A percentile compares a stretch with the other conserved stretches of the same genome.
phyloP scores from a whole-genome alignment of 2,113 vertebrate species.

The Paraplagusia blochii region DNA sequence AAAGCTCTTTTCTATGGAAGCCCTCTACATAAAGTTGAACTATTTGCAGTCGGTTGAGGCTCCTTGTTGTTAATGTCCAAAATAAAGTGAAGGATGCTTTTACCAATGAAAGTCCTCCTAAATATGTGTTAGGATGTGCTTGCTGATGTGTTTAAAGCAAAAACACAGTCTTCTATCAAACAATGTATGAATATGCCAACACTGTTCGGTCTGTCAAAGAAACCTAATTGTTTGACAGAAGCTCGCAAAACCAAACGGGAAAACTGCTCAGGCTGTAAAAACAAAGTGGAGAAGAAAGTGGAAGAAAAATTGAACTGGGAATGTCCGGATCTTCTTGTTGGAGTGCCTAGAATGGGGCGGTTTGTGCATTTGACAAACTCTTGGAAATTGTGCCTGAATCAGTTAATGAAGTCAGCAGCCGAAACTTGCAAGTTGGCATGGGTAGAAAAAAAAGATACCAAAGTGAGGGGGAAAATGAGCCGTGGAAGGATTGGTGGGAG shows the following conservation, averaged over 20 bases:
- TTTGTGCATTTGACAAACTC: no score
- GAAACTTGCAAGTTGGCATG: background rate
- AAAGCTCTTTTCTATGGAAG: conserved; percentile 19
- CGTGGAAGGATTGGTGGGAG: conserved; percentile 20
- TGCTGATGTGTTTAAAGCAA: background rate
- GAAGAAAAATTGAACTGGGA: conserved; percentile 15
- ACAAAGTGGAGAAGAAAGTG: conserved; percentile 14
- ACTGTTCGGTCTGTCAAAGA: conserved; percentile 36
- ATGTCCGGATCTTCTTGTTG: conserved; percentile 14
- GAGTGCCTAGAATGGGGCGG: no score
- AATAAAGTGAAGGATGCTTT: conserved; percentile 3
- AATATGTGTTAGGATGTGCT: conserved; percentile 22
- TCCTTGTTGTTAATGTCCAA: conserved; percentile 27
- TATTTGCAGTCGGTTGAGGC: conserved; percentile 44
- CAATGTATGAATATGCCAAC: conserved; percentile 24
- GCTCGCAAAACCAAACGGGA: conserved; percentile 28
- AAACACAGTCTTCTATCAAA: conserved; percentile 3
- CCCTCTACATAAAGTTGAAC: conserved; percentile 52
- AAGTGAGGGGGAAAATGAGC: background rate
- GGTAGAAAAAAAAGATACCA: background rate
- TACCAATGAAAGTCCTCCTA: conserved; percentile 13
- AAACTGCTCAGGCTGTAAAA: conserved; percentile 16
- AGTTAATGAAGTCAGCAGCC: no score
- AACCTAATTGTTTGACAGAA: conserved; percentile 61
- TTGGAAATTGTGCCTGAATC: no score